phyloP scores from a whole-genome alignment of 2,797 vertebrate species.

The Sebastes nivosus region DNA sequence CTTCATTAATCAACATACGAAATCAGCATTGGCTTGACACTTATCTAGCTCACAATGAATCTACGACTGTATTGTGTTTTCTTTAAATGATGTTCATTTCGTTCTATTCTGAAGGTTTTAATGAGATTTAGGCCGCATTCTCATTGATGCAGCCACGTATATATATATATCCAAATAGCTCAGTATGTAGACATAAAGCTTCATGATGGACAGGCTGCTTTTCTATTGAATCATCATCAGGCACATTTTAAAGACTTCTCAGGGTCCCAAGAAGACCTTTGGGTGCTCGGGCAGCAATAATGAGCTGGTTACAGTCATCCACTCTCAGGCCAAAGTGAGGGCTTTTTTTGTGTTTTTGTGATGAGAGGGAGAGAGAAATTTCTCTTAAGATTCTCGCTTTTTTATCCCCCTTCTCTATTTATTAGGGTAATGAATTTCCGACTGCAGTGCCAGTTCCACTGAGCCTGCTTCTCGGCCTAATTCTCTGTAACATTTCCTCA shows the following conservation, averaged over 20 bases:
- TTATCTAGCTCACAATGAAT: slow-evolving; percentile 34
- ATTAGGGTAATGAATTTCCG: slow-evolving; percentile 85
- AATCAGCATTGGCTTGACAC: slow-evolving; percentile 66
- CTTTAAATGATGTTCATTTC: slow-evolving; percentile 37
- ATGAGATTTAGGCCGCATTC: slow-evolving; percentile 47
- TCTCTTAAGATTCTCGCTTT: slow-evolving; percentile 74
- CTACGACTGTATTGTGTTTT: slow-evolving; percentile 39
- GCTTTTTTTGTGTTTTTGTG: slow-evolving; percentile 60
- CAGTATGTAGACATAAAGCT: slow-evolving; percentile 29
- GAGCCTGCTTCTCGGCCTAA: slow-evolving; percentile 80
- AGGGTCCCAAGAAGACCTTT: slow-evolving; percentile 51
- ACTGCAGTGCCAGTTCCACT: slow-evolving; percentile 80
- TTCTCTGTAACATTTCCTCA: slow-evolving; percentile 83
- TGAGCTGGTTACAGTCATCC: slow-evolving; percentile 47
- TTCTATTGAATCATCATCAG: slow-evolving; percentile 65
- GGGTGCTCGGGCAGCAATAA: slow-evolving; percentile 49
- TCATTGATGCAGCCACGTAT: slow-evolving; percentile 49
- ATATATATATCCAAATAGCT: slow-evolving; percentile 38
- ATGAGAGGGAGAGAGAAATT: slow-evolving; percentile 60
- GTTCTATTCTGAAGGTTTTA: slow-evolving; percentile 46
- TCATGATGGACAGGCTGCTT: slow-evolving; percentile 49
- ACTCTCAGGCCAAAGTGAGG: slow-evolving; percentile 48
- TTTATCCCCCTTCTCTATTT: slow-evolving; percentile 74
- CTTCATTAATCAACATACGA: slow-evolving; percentile 84
- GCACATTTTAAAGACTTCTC: slow-evolving; percentile 54